Percentiles rank a stretch among this genome's conserved stretches.
These are phyloP conservation scores for Erebia palarica DNA, from an alignment of 2,888 invertebrate genomes.

Conservation along the genomic window DNA sequence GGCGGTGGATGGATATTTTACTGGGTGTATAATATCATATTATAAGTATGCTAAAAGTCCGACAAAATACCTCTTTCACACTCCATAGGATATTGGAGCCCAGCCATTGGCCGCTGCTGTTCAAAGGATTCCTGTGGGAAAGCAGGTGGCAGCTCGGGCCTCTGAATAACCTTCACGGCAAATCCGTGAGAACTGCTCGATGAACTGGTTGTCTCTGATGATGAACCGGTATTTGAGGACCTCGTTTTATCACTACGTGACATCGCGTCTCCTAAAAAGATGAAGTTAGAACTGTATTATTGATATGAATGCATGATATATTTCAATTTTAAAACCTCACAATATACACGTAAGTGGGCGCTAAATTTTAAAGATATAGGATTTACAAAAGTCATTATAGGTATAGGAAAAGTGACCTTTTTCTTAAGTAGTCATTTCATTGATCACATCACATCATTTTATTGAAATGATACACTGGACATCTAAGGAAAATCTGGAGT, in stretches of 20 bases:
- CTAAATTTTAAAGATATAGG: no score
- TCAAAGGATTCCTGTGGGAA: constrained; percentile 56
- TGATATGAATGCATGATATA: background rate
- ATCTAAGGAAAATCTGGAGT: no score
- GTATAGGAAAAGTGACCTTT: no score
- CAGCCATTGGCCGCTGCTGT: constrained; percentile 46
- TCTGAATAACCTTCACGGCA: constrained; percentile 59
- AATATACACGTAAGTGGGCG: no score
- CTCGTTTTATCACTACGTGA: constrained; percentile 41
- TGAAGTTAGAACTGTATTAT: background rate
- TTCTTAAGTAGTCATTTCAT: no score
- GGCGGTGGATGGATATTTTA: no score
- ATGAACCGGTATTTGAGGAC: constrained; percentile 54
- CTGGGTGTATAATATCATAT: background rate
- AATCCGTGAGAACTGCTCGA: constrained; percentile 77
- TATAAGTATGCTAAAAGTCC: background rate
- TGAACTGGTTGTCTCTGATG: constrained; percentile 81
- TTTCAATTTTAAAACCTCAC: no score
- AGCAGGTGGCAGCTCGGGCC: constrained; percentile 56
- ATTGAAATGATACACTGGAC: no score
- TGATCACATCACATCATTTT: no score
- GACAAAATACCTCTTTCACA: constrained; percentile 62
- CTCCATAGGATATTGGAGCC: constrained; percentile 61
- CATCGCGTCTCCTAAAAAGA: constrained; percentile 13
- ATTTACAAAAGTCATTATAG: no score